phyloP scores from a whole-genome alignment of 92 coral and sea anemone species.

The Pocillopora meandrina region DNA sequence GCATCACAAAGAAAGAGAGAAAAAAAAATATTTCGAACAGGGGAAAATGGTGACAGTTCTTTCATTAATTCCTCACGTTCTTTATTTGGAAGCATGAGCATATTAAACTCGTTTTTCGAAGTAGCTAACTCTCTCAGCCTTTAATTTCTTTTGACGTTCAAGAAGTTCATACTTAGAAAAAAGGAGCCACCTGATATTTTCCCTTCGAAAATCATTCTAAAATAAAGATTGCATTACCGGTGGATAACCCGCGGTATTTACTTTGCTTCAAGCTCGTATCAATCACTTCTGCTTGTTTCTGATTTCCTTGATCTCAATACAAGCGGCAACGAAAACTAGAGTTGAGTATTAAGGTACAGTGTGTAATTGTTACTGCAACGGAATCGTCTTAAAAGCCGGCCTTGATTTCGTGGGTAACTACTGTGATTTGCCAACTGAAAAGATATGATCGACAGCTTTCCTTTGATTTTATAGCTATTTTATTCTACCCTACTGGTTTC shows the following conservation, averaged over 20 bases:
- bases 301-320: conserved; percentile 15
- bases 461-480: no score
- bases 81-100: background rate
- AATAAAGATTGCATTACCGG: conserved; percentile 3
- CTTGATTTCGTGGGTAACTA: no score
- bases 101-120: conserved; percentile 13
- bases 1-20: no score
- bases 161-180: conserved; percentile 4
- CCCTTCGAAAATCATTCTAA: conserved; percentile 35
- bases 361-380: conserved; percentile 24
- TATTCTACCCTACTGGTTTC: no score
- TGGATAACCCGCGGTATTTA: conserved; percentile 24
- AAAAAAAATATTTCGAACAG: no score
- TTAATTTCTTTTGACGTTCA: conserved; percentile 12
- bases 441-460: no score
- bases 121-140: background rate
- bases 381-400: background rate
- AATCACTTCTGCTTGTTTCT: conserved; percentile 10
- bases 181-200: conserved; percentile 34
- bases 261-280: conserved; percentile 11
- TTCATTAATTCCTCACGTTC: no score
- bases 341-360: conserved; percentile 28
- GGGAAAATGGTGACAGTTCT: no score
- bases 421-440: no score
- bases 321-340: conserved; percentile 10